Conservation (phyloP, 2,888 invertebrate genomes). For the Phytoseiulus persimilis region DNA sequence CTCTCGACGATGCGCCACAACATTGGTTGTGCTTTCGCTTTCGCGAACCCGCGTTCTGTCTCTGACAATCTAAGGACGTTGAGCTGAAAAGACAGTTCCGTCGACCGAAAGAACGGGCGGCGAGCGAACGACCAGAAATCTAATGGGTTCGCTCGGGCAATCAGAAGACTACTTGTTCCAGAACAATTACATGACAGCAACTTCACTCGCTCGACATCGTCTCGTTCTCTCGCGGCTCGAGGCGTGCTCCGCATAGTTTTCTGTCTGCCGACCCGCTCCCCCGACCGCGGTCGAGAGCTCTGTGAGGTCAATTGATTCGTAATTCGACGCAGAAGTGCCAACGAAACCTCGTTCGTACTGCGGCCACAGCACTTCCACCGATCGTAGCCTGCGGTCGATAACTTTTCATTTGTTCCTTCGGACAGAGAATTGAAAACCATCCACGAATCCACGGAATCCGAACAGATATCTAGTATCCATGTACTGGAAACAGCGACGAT, state of each 20-base stretch:
- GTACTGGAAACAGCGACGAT: background rate
- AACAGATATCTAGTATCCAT: background rate
- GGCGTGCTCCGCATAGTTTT: no score
- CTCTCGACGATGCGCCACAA: background rate
- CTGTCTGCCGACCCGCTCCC: no score
- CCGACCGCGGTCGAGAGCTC: no score
- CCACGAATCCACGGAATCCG: background rate
- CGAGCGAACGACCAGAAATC: background rate
- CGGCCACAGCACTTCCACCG: background rate
- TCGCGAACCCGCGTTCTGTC: background rate
- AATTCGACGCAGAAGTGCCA: background rate
- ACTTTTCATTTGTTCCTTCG: background rate
- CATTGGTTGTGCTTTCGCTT: background rate
- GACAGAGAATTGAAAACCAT: background rate
- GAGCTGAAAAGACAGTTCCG: background rate
- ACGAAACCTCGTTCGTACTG: background rate
- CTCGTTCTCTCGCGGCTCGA: background rate
- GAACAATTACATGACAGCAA: background rate
- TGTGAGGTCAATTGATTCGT: background rate
- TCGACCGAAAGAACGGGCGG: background rate
- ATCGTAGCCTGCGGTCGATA: background rate
- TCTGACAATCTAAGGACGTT: background rate
- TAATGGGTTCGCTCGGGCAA: background rate
- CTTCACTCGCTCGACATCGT: background rate
- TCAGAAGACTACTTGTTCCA: background rate